Evolutionary conservation across 1,140 invertebrate genomes (phyloP), one percentile per base, ranked within the genome.

Genomic region (Phenacoccus solenopsis): DNA sequence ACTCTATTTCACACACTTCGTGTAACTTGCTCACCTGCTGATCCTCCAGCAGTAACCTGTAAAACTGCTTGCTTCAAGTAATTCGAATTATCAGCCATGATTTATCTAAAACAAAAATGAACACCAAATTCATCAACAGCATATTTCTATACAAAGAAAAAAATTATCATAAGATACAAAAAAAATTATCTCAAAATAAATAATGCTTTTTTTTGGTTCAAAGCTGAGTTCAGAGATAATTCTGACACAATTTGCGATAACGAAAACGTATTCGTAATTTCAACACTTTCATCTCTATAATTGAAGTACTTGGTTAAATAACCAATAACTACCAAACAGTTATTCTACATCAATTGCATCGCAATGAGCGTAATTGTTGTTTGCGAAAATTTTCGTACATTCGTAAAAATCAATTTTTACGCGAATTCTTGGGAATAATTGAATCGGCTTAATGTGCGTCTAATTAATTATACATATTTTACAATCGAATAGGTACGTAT

Each of bases 31-130:
- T 74, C 79, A 86, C 85, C 92, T 73, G 93, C 93, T 72, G 90
- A 92, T 70, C 93, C 93, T 70, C 93, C 93, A 73, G 93, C 88
- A 32, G 86, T 84, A 74, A 95, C 87, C 82, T 95, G 92, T 78
- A 94, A 88, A 1, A 82, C 84, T 67, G 88, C 90, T 77, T 89
- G 83, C 78, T 88, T 89, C 32, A 85, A 75, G 70, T 85, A 74
- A 70, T 82, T 79, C 57, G 28, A 28, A 9, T 73, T 57, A 28
- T 72, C 64, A 5, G 69, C 35, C 72, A 73, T 73, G 25, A 25
- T 68, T 68, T 28, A 68, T 68, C 20, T 22, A 68, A 68, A 20
- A 24, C 22, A 64, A 64, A 27, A 64, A 64, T 3, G 9, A 4
- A 49, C 3, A 16, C 20, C 16, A 49, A 49, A 4, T 49, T 49